Conservation (phyloP, 2,888 invertebrate species). For the Cylloceria caligata region DNA sequence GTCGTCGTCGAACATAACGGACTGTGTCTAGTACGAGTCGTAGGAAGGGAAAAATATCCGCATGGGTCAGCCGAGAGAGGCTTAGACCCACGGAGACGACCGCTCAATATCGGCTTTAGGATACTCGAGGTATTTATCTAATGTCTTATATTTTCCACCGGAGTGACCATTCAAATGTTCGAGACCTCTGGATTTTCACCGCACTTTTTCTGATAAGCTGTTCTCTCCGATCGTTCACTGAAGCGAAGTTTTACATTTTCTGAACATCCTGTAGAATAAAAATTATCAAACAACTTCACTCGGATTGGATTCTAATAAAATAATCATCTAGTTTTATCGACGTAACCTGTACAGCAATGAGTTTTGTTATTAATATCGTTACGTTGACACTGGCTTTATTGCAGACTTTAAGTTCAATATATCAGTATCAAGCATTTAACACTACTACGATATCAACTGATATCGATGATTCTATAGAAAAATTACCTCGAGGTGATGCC, state of each 20-base stretch:
- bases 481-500: constrained; percentile 14
- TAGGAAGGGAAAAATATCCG: constrained; percentile 82
- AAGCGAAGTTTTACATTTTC: not conserved
- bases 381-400: constrained; percentile 13
- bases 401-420: constrained; percentile 16
- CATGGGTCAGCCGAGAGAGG: constrained; percentile 84
- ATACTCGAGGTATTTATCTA: constrained; percentile 83
- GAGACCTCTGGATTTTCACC: constrained; percentile 21
- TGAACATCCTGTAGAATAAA: not conserved
- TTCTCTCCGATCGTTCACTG: not conserved
- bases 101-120: constrained; percentile 83
- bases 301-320: not conserved
- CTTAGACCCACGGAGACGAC: constrained; percentile 81
- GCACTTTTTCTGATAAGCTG: constrained; percentile 12
- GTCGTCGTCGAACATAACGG: constrained; percentile 46
- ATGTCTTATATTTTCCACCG: constrained; percentile 82
- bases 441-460: not conserved
- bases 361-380: constrained; percentile 10
- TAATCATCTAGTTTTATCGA: not conserved
- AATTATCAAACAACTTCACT: constrained; percentile 2
- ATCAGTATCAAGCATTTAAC: constrained; percentile 36
- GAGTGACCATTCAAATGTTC: constrained; percentile 74
- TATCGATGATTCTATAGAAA: not conserved
- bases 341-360: constrained; percentile 28
- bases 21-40: constrained; percentile 33